phyloP scores from a whole-genome alignment of 1,140 invertebrate species.

The Leptinotarsa texana region DNA sequence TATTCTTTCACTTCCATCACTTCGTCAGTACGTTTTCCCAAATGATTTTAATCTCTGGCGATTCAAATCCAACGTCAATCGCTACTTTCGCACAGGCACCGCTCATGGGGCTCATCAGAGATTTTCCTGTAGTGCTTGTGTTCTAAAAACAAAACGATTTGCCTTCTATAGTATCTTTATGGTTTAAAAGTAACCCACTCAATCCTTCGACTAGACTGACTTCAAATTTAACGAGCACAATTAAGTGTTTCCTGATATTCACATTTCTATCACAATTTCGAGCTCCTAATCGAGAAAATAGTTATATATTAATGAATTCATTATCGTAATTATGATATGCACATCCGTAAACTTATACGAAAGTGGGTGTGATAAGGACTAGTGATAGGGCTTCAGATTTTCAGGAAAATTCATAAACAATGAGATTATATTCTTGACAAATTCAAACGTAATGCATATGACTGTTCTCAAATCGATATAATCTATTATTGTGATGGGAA shows the following conservation, averaged over 20 bases:
- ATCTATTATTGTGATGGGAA: too few relatives aligned
- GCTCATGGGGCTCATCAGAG: too few relatives aligned
- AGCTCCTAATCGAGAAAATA: slow-evolving; percentile 18
- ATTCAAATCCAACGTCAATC: too few relatives aligned
- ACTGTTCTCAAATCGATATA: too few relatives aligned
- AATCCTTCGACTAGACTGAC: neutral
- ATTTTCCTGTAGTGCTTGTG: too few relatives aligned
- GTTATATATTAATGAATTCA: slow-evolving; percentile 18
- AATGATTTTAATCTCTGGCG: too few relatives aligned
- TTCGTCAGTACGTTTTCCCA: too few relatives aligned
- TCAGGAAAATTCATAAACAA: slow-evolving; percentile 9
- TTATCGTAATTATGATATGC: slow-evolving; percentile 26
- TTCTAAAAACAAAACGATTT: too few relatives aligned
- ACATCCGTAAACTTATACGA: slow-evolving; percentile 26
- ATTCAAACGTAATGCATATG: too few relatives aligned
- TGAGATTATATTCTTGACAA: neutral
- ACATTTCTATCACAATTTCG: neutral
- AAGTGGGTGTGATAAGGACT: slow-evolving; percentile 26
- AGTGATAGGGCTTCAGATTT: neutral
- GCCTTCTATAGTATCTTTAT: too few relatives aligned
- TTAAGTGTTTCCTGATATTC: slow-evolving; percentile 1
- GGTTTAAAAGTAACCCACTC: neutral
- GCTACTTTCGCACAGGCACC: too few relatives aligned
- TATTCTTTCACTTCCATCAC: too few relatives aligned
- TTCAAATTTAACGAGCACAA: neutral